Base-by-base conservation (phyloP, 1,140 invertebrate genomes). In the Sycophila sp. region DNA sequence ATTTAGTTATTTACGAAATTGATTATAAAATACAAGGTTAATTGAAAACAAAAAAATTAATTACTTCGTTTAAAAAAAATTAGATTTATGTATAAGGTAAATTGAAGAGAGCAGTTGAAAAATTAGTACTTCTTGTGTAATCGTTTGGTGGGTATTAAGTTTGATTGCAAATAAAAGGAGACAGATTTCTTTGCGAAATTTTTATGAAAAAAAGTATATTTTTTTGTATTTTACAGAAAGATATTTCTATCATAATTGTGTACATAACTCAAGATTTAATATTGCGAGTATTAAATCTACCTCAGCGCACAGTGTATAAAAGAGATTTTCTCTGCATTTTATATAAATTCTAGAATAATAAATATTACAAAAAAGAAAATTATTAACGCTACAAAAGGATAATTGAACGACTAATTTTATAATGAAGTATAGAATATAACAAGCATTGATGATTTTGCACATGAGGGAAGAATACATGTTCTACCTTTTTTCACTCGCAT, bases 401-500 rank as follows among this genome's bases (percentile, higher is more conserved):
- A n/a, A n/a, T n/a, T n/a, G n/a, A n/a, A n/a, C n/a, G n/a, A n/a
- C n/a, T n/a, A n/a, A n/a, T n/a, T n/a, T n/a, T n/a, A n/a, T n/a
- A n/a, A n/a, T n/a, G n/a, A n/a, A n/a, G n/a, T n/a, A n/a, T n/a
- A n/a, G n/a, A n/a, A n/a, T n/a, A n/a, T n/a, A n/a, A n/a, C n/a
- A n/a, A n/a, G n/a, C n/a, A 51, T 19, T 56, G 38, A 36, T 65
- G 65, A 75, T 45, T 47, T 45, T 71, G 66, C 68, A 67, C 67
- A 76, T 72, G 60, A 69, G 59, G 38, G 65, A 69, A 53, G 74
- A 71, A 55, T 49, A 40, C 66, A 73, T 71, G 47, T 70, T 63
- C 34, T 69, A 32, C 38, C 42, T 38, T 34, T 76, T 72, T 73
- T 71, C 73, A 75, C 66, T 76, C 69, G 28, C 40, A n/a, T 71